Evolutionary conservation across 2,888 invertebrate species (phyloP).

Genomic region (Dexiosoma caninum): DNA sequence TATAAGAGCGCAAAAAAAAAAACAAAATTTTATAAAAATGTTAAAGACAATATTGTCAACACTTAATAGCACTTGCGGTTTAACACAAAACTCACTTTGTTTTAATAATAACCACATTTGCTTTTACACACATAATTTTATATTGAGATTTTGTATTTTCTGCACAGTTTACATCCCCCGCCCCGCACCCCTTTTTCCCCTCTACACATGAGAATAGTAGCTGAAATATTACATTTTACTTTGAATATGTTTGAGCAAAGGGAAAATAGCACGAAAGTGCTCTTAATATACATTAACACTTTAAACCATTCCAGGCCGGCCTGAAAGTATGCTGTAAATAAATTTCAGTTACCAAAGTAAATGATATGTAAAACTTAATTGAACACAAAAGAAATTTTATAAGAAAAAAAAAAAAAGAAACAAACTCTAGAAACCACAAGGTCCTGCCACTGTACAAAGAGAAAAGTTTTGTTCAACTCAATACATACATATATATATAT

Average conservation of each 20-base stretch:
- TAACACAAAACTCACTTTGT: slow-evolving; percentile 61
- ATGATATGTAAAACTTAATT: slow-evolving; percentile 51
- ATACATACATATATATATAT: too few relatives aligned
- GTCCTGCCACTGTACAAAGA: too few relatives aligned
- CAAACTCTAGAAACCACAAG: neutral
- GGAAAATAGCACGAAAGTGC: neutral
- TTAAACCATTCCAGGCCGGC: slow-evolving; percentile 38
- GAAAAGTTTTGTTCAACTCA: too few relatives aligned
- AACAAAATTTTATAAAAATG: neutral
- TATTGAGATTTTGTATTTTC: neutral
- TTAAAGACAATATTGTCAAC: slow-evolving; percentile 58
- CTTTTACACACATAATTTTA: neutral
- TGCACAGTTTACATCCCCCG: too few relatives aligned
- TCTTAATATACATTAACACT: slow-evolving; percentile 23
- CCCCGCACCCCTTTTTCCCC: neutral
- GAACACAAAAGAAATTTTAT: slow-evolving; percentile 12
- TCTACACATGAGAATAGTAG: neutral
- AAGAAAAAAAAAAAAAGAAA: slow-evolving; percentile 8
- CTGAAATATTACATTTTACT: neutral
- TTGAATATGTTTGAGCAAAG: neutral
- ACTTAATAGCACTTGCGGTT: slow-evolving; percentile 64
- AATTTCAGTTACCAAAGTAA: slow-evolving; percentile 29
- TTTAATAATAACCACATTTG: slow-evolving; percentile 44
- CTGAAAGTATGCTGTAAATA: slow-evolving; percentile 47
- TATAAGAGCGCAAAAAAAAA: slow-evolving; percentile 2